These are phyloP conservation scores for Nomada goodeniana DNA, from an alignment of 2,888 invertebrate species.

Conservation along the genomic window DNA sequence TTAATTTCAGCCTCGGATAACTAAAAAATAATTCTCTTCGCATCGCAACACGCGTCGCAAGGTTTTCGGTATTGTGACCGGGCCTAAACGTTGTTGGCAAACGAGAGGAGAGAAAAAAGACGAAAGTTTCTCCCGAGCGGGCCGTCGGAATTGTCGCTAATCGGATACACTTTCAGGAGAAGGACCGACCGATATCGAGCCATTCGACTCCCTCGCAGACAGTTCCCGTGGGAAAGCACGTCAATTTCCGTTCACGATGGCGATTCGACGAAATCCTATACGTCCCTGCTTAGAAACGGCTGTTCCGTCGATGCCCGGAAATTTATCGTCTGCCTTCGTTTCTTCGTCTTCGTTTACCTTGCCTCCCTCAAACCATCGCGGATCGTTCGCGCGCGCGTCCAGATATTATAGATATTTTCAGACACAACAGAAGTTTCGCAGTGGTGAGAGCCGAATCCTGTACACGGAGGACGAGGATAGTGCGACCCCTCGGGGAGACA, in stretches of 20 bases:
- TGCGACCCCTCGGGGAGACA: background rate
- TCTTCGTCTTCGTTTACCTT: conserved; percentile 25
- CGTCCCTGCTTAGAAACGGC: conserved; percentile 26
- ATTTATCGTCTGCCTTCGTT: conserved; percentile 40
- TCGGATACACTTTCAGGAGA: conserved; percentile 70
- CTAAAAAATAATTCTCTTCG: background rate
- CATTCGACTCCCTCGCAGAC: conserved; percentile 44
- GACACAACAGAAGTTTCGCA: conserved; percentile 18
- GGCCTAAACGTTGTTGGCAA: conserved; percentile 50
- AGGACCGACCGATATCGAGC: conserved; percentile 59
- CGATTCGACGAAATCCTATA: conserved; percentile 54
- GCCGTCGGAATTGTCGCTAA: conserved; percentile 72
- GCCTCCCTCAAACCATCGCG: background rate
- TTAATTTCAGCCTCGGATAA: background rate
- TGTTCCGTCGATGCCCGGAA: conserved; percentile 26
- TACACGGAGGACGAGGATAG: background rate
- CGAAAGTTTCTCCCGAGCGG: conserved; percentile 40
- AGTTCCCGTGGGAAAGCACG: conserved; percentile 65
- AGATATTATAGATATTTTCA: conserved; percentile 41
- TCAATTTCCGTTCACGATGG: conserved; percentile 62
- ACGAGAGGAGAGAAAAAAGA: conserved; percentile 51
- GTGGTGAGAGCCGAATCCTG: too few relatives aligned
- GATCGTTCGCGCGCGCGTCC: conserved; percentile 2
- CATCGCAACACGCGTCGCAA: background rate
- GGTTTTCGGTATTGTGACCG: background rate